phyloP scores from a whole-genome alignment of 2,797 vertebrate species.

The Eospalax fontanierii region DNA sequence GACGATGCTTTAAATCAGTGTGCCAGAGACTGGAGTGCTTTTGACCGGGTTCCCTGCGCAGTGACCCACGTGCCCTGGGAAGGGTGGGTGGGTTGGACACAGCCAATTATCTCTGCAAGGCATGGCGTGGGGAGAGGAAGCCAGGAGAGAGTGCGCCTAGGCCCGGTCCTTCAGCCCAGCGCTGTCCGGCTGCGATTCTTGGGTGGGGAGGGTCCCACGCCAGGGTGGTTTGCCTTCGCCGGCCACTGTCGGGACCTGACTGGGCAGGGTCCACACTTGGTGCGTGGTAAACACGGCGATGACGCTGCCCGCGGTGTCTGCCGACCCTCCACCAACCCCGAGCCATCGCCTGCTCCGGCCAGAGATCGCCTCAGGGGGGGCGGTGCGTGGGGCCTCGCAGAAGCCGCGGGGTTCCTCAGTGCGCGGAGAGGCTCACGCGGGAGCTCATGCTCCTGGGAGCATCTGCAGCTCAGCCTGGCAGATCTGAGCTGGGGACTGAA shows the following conservation, averaged over 20 bases:
- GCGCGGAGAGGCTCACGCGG: too few relatives aligned
- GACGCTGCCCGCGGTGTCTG: rapidly evolving
- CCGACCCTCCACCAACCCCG: too few relatives aligned
- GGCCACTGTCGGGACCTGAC: too few relatives aligned
- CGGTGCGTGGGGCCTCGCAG: rapidly evolving
- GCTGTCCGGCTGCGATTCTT: background rate
- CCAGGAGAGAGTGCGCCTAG: background rate
- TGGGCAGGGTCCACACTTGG: too few relatives aligned
- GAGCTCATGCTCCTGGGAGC: rapidly evolving
- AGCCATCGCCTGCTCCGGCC: too few relatives aligned
- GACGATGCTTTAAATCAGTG: background rate
- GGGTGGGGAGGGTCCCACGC: background rate
- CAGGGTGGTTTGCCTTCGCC: too few relatives aligned
- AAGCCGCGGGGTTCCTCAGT: rapidly evolving
- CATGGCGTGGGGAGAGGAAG: background rate
- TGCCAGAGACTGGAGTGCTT: background rate
- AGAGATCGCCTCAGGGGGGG: background rate
- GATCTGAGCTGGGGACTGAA: rapidly evolving
- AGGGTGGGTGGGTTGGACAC: background rate
- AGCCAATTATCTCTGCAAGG: too few relatives aligned
- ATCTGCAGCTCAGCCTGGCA: rapidly evolving
- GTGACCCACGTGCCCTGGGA: background rate
- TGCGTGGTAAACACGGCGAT: too few relatives aligned
- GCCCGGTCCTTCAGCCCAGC: too few relatives aligned
- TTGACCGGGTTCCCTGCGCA: background rate